Evolutionary conservation across 2,888 invertebrate genomes (phyloP), one percentile per base, ranked within the genome.

Genomic region (Dinocampus coccinellae): DNA sequence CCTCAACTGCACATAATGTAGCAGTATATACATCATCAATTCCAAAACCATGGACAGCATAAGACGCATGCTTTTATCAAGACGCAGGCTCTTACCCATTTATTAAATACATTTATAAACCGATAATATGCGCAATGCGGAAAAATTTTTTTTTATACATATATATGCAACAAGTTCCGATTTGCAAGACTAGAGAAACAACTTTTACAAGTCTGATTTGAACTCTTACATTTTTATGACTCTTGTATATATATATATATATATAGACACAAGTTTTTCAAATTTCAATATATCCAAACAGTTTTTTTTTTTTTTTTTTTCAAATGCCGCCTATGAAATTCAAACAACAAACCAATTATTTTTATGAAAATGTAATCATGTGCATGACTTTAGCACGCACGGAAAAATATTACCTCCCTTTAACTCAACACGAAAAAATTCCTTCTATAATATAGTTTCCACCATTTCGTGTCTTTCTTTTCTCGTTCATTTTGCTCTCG

Each of bases 111-210:
- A n/a, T n/a, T n/a, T n/a, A n/a, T n/a, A n/a, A n/a, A n/a, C n/a
- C n/a, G 2, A n/a, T 39, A 13, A 39, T 39, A 39, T 39, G 13
- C 39, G n/a, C n/a, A n/a, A 13, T 39, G 39, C n/a, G 13, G n/a
- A 39, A 1, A 39, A 39, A n/a, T 39, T 39, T 42, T 4, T n/a
- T n/a, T n/a, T 3, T 42, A 42, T 42, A 13, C 42, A 47, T 47
- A 16, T 20, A 16, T 6, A 47, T 47, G 16, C 16, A 47, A 16
- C 47, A 47, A 65, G 65, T 64, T 64, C 64, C 53, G 64, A 53
- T 65, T 55, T 65, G 13, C 34, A 53, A 53, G 36, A 65, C 55
- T 53, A 55, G 24, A 65, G 53, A 33, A n/a, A 57, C 6, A 22
- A 57, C 22, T 33, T 29, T 34, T 52, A 16, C 22, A 47, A 26